phyloP scores from a whole-genome alignment of 2,113 vertebrate species.

The Eolophus roseicapilla region DNA sequence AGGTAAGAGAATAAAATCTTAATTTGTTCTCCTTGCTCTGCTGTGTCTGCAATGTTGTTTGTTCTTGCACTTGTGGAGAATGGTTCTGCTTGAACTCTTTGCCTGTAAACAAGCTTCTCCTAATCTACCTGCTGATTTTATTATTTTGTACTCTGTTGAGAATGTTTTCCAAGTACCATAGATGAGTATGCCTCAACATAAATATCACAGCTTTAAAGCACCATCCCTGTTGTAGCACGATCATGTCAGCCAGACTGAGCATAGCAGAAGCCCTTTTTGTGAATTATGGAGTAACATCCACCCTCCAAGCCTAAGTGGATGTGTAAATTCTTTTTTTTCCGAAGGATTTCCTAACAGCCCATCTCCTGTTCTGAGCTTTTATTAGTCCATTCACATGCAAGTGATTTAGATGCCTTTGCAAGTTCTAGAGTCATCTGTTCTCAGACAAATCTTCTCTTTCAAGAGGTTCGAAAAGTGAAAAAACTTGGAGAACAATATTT shows the following conservation, averaged over 20 bases:
- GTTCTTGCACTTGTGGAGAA: not conserved
- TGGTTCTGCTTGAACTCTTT: not conserved
- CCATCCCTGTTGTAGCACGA: not conserved
- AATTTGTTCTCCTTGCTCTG: not conserved
- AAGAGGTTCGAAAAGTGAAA: not conserved
- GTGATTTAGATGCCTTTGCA: not conserved
- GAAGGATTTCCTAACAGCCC: not conserved
- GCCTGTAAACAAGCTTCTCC: not conserved
- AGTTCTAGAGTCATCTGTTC: not conserved
- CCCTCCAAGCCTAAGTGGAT: not conserved
- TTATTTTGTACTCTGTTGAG: not conserved
- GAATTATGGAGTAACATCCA: not conserved
- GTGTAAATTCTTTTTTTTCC: not conserved
- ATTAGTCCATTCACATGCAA: not conserved
- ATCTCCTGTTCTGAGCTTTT: not conserved
- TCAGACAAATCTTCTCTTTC: not conserved
- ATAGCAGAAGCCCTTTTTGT: not conserved
- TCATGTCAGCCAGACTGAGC: not conserved
- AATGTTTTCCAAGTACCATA: not conserved
- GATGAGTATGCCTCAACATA: not conserved
- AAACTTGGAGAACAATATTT: not conserved
- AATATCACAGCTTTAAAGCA: not conserved
- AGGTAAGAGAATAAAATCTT: constrained; percentile 36
- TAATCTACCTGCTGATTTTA: not conserved
- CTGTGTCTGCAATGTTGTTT: not conserved